Base-by-base conservation (phyloP, 2,888 invertebrate species). In the Embidobia sp. region DNA sequence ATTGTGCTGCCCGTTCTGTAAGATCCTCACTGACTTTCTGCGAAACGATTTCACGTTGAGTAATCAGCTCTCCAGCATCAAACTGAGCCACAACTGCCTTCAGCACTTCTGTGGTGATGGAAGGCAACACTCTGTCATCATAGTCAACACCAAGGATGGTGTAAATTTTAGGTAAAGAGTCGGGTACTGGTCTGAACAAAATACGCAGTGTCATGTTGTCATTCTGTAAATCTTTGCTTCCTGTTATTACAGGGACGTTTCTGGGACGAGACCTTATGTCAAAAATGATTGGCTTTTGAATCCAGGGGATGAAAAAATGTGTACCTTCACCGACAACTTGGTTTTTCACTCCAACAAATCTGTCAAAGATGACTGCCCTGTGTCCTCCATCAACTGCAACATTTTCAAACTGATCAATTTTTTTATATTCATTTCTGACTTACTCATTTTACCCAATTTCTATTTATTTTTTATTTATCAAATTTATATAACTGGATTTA, bases 11-110 rank as follows among this genome's bases (percentile, higher is more conserved):
- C 90, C 99, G 93, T 83, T 98, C 96, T 0, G 95, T 98, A 80
- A 99, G 92, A 83, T 95, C 95, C 81, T 98, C 97, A 80, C 93
- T 96, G 4, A 98, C 97, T 90, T 95, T 95, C 88, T 96, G 96
- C 2, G 95, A 95, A 1, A 96, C 96, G 6, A 94, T 86, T 86
- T 99, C 99, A 93, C 99, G 94, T 91, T 99, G 98, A 70, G 99
- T 99, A 87, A 99, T 99, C 84, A 99, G 92, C 91, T 99, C 99
- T 79, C 98, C 97, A 69, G 99, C 99, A 93, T 99, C 99, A 91
- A 98, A 99, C 90, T 99, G 98, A 29, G 99, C 99, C 26, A 99
- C 99, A 49, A 99, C 98, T 59, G 99, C 97, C 91, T 99, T 99
- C 59, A 99, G 90, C 8, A 99, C 99, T 94, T 99, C 99, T 85